phyloP scores from a whole-genome alignment of 1,140 invertebrate species.

The Pachypeltis micranthus region DNA sequence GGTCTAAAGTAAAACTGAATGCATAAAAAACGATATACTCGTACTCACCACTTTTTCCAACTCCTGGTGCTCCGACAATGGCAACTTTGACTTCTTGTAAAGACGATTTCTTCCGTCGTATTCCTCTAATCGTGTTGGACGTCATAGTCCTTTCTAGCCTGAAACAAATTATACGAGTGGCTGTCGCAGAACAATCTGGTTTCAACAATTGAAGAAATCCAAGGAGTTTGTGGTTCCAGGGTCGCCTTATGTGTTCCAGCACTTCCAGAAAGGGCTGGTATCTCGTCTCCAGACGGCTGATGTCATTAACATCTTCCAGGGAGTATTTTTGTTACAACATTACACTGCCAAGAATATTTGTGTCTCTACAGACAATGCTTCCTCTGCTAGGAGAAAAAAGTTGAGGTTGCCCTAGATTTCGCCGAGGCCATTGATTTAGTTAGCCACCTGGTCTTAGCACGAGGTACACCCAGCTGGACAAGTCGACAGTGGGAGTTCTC shows the following conservation, averaged over 20 bases:
- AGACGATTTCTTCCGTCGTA: constrained; percentile 76
- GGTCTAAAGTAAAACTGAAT: no score
- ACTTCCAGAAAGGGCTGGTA: no score
- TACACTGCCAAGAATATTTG: no score
- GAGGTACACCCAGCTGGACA: no score
- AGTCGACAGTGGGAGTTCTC: no score
- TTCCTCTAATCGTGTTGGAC: constrained; percentile 51
- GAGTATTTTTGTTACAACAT: background rate
- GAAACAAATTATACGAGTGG: background rate
- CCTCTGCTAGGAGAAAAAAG: no score
- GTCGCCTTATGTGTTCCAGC: no score
- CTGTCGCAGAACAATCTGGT: background rate
- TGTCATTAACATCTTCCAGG: background rate
- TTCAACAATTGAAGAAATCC: background rate
- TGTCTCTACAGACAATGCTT: no score
- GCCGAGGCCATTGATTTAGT: no score
- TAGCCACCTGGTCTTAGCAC: no score
- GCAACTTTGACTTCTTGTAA: constrained; percentile 78
- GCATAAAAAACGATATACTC: no score
- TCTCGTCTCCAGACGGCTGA: background rate
- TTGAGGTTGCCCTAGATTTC: no score
- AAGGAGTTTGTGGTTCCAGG: background rate
- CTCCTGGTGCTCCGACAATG: constrained; percentile 69
- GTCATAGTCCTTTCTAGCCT: constrained; percentile 33
- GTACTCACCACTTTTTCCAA: constrained; percentile 74